These are phyloP conservation scores for Andricus quercusramuli DNA, from an alignment of 2,888 invertebrate genomes.

Conservation along the genomic window DNA sequence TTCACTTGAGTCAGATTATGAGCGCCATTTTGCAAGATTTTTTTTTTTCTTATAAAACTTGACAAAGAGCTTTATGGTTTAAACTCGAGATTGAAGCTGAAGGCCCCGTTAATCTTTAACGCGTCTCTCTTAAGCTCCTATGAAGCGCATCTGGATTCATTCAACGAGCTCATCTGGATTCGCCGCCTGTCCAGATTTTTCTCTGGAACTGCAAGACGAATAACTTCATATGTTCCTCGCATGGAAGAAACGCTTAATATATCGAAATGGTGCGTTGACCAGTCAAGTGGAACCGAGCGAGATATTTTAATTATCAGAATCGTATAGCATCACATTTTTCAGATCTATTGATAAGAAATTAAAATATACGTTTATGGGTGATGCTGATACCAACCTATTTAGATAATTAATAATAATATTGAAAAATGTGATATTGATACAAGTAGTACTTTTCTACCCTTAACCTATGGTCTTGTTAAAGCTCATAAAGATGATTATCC, in stretches of 20 bases:
- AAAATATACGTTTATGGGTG: neutral
- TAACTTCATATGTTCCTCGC: neutral
- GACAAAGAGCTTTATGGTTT: conserved; percentile 26
- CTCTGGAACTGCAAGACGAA: conserved; percentile 12
- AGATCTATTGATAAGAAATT: neutral
- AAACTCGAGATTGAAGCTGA: neutral
- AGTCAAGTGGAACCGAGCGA: neutral
- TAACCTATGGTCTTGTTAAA: no score
- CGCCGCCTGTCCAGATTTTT: conserved; percentile 15
- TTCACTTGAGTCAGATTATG: neutral
- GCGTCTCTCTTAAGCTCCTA: neutral
- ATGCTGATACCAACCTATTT: no score
- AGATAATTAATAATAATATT: no score
- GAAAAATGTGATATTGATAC: no score
- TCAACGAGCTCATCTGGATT: conserved; percentile 30
- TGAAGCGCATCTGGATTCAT: conserved; percentile 8
- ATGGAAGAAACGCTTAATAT: neutral
- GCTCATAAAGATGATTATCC: no score
- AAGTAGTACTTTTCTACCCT: no score
- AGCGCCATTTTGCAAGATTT: conserved; percentile 6
- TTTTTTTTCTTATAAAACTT: neutral
- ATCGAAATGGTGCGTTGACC: neutral
- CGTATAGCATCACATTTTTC: neutral
- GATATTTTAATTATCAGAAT: neutral
- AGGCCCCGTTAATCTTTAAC: conserved; percentile 35